Evolutionary conservation across 2,113 vertebrate genomes (phyloP), one percentile per base, ranked within the genome.

Genomic region (Xiphophorus couchianus): DNA sequence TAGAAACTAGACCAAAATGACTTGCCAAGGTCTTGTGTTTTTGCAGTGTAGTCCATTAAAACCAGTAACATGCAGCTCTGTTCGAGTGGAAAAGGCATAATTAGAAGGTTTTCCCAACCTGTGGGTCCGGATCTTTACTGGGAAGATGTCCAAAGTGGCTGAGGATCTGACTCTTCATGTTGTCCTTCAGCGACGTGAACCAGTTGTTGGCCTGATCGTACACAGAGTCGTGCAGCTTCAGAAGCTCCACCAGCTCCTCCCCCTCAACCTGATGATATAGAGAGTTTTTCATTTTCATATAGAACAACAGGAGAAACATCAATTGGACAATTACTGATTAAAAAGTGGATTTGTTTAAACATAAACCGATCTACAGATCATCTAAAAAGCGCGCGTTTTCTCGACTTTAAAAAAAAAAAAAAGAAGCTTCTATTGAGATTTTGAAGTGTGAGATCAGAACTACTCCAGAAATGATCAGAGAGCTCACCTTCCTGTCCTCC

Each of bases 121-220:
- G 97, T 30, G 96, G 96, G 61, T 97, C 95, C 0, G 93, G 83
- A 73, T 97, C 96, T 89, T 96, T 97, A 80, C 92, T 88, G 72
- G 97, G 97, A 88, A 98, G 95, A 78, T 95, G 90, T 71, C 96
- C 97, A 84, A 97, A 99, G 86, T 97, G 96, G 84, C 96, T 97
- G 74, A 96, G 92, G 90, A 97, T 98, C 93, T 99, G 96, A 74
- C 91, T 95, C 94, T 96, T 97, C 95, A 96, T 96, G 89, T 96
- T 95, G 88, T 98, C 97, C 82, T 96, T 96, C 54, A 97, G 95
- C 27, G 96, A 97, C 27, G 95, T 95, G 89, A 98, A 97, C 97
- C 97, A 98, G 89, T 89, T 92, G 78, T 94, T 94, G 12, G 97
- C 96, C 92, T 98, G 96, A 73, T 96, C 96, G 25, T 97, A 97